Percentiles rank a stretch among this genome's conserved stretches.
phyloP scores from a whole-genome alignment of 2,113 vertebrate genomes.

The Lycocorax pyrrhopterus region DNA sequence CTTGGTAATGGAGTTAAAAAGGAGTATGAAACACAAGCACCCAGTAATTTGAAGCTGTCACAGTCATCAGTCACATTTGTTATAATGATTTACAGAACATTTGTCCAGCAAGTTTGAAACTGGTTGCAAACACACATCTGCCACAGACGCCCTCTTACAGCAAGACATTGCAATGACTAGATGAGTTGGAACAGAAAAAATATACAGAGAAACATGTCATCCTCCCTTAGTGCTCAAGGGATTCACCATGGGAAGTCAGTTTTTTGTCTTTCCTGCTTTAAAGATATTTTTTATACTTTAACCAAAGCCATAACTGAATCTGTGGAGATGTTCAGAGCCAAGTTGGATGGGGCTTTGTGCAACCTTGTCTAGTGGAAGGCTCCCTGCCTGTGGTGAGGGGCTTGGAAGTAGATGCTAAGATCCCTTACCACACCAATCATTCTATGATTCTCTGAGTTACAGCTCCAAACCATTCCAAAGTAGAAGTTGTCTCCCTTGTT shows the following conservation, averaged over 20 bases:
- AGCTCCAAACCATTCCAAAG: not conserved
- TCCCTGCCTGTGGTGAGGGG: not conserved
- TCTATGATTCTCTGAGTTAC: not conserved
- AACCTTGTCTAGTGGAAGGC: not conserved
- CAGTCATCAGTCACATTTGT: not conserved
- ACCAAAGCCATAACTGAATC: not conserved
- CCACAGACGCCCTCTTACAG: not conserved
- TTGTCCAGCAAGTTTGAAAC: not conserved
- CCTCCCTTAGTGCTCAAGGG: not conserved
- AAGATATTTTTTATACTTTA: not conserved
- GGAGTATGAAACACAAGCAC: not conserved
- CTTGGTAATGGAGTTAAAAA: not conserved
- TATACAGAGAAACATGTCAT: not conserved
- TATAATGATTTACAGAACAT: not conserved
- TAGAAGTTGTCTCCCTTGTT: not conserved
- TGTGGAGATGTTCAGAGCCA: not conserved
- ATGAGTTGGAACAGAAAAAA: not conserved
- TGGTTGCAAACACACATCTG: not conserved
- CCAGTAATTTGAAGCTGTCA: not conserved
- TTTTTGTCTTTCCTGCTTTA: not conserved
- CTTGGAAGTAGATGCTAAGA: not conserved
- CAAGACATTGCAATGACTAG: not conserved
- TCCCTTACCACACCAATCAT: not conserved
- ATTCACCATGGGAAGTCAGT: not conserved
- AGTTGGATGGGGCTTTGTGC: not conserved